Evolutionary conservation across 2,797 vertebrate species (phyloP), one percentile per base, ranked within the genome.

Genomic region (Phoeniculus purpureus): DNA sequence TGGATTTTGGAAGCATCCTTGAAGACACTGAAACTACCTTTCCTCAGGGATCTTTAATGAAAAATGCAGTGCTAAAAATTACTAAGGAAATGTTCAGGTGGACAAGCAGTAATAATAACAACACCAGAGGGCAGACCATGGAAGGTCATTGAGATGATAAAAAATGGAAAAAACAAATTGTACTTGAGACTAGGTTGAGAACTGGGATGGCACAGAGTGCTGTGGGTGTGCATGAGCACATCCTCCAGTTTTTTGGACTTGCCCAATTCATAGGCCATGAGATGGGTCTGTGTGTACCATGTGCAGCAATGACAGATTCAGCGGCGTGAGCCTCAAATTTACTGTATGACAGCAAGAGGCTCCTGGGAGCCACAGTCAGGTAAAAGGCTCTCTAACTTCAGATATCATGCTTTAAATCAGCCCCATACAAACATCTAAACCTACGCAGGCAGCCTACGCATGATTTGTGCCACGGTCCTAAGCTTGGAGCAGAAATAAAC

Each of bases 281-380:
- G 40, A 29, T 32, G 13, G 58, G 47, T 16, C 66, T 37, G 19
- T 45, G 32, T 4, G 2, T 23, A 50, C 54, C 43, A 58, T 2
- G 0, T 8, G 45, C 47, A 40, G 40, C 0, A 1, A 72, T 9
- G 17, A 12, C 37, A 64, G 17, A 4, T 25, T 23, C 50, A 32
- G 48, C 68, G 70, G 62, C 2, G 0, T 27, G 34, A 76, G 29
- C 80, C 52, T 74, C 27, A 37, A 3, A 40, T n/a, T 50, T 47
- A 27, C 12, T 73, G 27, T 19, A 51, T 64, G 71, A 18, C 51
- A 73, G n/a, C 32, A 65, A 51, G 20, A n/a, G 40, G 71, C 13
- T 87, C 47, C 47, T 45, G n/a, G 55, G 51, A 81, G 51, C 47
- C 70, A 6, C 3, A 32, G 9, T 55, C 32, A 25, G 29, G 21